Base-by-base conservation (phyloP, 1,140 invertebrate species). In the Bathynomus jamesi region DNA sequence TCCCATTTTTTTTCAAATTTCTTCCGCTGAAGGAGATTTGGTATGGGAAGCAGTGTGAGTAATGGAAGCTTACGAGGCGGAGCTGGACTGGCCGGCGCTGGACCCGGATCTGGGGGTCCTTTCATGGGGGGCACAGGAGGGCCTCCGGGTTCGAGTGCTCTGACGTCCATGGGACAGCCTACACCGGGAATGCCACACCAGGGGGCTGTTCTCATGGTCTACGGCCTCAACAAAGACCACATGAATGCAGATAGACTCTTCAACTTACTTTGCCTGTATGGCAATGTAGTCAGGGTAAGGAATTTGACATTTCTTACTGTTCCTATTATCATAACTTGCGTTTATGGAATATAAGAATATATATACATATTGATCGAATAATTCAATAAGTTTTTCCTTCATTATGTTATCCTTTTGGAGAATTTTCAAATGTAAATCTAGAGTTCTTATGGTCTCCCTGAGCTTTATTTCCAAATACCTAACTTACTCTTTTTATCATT, bases 201-300 rank as follows among this genome's bases (percentile, higher is more conserved):
- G 78, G 92, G 93, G 24, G 89, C 91, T 62, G 95, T 99, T 61
- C 89, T 98, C 84, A 99, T 99, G 96, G 94, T 99, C 29, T 99
- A 99, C 84, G 96, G 96, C 28, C 85, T 99, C 21, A 93, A 95
- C 80, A 88, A 90, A 62, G 88, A 93, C 76, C 94, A 94, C 81
- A 92, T 96, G 81, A 99, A 98, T 84, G 91, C 93, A 74, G 95
- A 98, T 82, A 89, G 91, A 80, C 86, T 99, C n/a, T 99, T 99
- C 87, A 99, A 99, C 85, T 85, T 99, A 68, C 95, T 99, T 83
- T 99, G 96, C 84, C 87, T 98, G 40, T 99, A 99, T 83, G 97
- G 97, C 73, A 99, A 99, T 82, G 95, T 98, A 75, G 90, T 95
- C 65, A 89, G 94, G 87, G 95, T 98, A 84, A 88, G 90, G 65